These are phyloP conservation scores for Lophius piscatorius DNA, from an alignment of 2,113 vertebrate species.

Conservation along the genomic window DNA sequence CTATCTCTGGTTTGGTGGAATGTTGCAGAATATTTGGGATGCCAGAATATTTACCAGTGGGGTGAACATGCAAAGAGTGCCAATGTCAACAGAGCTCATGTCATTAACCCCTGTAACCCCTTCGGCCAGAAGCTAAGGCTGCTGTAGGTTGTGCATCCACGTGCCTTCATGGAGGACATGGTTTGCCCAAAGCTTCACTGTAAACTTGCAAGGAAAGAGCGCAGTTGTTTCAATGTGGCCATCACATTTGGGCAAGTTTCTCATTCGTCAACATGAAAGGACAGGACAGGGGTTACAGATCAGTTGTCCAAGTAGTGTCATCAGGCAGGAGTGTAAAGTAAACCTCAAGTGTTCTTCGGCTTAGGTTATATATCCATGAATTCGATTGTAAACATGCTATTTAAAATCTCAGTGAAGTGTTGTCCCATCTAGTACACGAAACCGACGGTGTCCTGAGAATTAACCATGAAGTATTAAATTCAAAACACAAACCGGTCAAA, in stretches of 20 bases:
- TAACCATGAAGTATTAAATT: constrained; percentile 1
- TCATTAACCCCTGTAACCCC: constrained; percentile 57
- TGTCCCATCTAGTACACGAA: neutral
- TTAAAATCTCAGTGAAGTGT: constrained; percentile 16
- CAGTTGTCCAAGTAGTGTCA: constrained; percentile 36
- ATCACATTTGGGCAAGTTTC: too few relatives aligned
- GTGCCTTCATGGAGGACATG: constrained; percentile 41
- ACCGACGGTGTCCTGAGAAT: constrained; percentile 5
- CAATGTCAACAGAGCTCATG: constrained; percentile 72
- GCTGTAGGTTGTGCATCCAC: neutral
- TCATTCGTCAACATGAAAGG: constrained; percentile 29
- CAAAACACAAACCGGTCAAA: neutral
- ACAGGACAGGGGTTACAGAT: constrained; percentile 46
- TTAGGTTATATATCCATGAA: neutral
- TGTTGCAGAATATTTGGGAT: constrained; percentile 80
- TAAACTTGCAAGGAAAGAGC: constrained; percentile 45
- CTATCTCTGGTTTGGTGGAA: constrained; percentile 62
- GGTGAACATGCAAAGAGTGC: constrained; percentile 69
- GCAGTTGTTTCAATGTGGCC: constrained; percentile 5
- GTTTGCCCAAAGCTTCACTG: constrained; percentile 16
- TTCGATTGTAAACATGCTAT: constrained; percentile 25
- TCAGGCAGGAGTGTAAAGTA: constrained; percentile 52
- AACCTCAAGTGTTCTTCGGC: constrained; percentile 33
- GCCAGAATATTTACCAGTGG: constrained; percentile 77
- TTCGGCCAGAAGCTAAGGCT: constrained; percentile 50